phyloP scores from a whole-genome alignment of 1,140 invertebrate species.

The Macrobrachium nipponense region DNA sequence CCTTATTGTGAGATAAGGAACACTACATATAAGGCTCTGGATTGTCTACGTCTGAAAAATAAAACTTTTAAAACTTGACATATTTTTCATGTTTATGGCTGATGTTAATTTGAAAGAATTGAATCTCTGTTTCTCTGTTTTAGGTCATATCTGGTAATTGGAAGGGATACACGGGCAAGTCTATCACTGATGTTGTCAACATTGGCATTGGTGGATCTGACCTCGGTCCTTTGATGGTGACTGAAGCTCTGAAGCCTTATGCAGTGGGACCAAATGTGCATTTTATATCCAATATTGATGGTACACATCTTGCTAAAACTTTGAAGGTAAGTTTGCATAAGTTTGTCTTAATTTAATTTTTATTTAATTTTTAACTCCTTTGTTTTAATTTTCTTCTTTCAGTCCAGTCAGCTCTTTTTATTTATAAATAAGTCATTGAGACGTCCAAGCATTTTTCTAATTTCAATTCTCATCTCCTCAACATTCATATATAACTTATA shows the following conservation, averaged over 20 bases:
- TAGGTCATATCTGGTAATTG: conserved; percentile 79
- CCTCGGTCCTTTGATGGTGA: conserved; percentile 98
- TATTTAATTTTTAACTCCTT: not conserved
- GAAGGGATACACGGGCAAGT: conserved; percentile 92
- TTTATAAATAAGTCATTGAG: too few species aligned
- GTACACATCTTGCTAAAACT: conserved; percentile 95
- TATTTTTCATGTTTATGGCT: too few species aligned
- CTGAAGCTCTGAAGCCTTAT: conserved; percentile 95
- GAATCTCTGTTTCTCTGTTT: not conserved
- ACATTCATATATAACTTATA: too few species aligned
- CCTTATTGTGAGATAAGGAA: too few species aligned
- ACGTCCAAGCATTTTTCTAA: too few species aligned
- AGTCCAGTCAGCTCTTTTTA: not conserved
- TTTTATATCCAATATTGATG: conserved; percentile 99
- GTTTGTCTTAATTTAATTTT: not conserved
- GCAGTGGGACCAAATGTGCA: conserved; percentile 89
- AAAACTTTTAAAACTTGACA: too few species aligned
- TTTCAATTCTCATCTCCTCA: too few species aligned
- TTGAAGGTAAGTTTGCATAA: conserved; percentile 78
- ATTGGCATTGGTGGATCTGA: conserved; percentile 99
- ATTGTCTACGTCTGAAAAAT: too few species aligned
- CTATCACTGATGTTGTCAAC: conserved; percentile 98
- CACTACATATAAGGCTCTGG: too few species aligned
- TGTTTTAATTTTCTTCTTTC: not conserved
- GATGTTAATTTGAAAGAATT: too few species aligned